Conservation (phyloP, 2,113 vertebrate genomes). For the Amphiprion percula region DNA sequence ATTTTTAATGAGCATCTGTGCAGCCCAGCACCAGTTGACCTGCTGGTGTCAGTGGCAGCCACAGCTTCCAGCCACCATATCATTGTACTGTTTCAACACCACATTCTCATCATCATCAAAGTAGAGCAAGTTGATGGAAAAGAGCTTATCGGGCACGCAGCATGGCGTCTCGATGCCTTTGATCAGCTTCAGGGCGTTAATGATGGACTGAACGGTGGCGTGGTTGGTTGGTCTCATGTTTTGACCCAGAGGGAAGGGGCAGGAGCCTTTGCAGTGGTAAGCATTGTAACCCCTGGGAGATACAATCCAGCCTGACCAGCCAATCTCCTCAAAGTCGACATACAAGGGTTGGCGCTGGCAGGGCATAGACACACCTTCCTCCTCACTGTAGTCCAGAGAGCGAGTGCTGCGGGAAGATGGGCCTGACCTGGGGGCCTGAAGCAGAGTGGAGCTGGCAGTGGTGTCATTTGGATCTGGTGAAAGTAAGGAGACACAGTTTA, state of each 20-base stretch:
- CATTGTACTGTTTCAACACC: slow-evolving; percentile 88
- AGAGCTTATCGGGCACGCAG: slow-evolving; percentile 90
- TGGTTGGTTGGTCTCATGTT: slow-evolving; percentile 90
- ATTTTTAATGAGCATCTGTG: neutral
- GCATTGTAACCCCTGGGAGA: slow-evolving; percentile 89
- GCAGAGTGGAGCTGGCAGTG: slow-evolving; percentile 54
- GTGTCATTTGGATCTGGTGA: slow-evolving; percentile 65
- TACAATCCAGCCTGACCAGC: slow-evolving; percentile 90
- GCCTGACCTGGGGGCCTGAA: slow-evolving; percentile 48
- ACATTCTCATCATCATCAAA: slow-evolving; percentile 90
- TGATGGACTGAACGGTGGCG: slow-evolving; percentile 89
- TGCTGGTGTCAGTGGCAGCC: slow-evolving; percentile 83
- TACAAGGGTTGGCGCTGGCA: slow-evolving; percentile 87
- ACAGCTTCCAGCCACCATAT: slow-evolving; percentile 90
- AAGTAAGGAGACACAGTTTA: neutral
- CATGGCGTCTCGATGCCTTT: slow-evolving; percentile 84
- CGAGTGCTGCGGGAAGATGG: slow-evolving; percentile 74
- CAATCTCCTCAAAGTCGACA: slow-evolving; percentile 90
- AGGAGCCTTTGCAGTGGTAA: slow-evolving; percentile 89
- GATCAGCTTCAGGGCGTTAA: slow-evolving; percentile 87
- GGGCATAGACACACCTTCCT: slow-evolving; percentile 57
- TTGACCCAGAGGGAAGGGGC: slow-evolving; percentile 87
- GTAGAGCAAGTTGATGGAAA: slow-evolving; percentile 89
- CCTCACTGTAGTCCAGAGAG: slow-evolving; percentile 75
- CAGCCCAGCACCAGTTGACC: neutral